Base-by-base conservation (phyloP, 2,888 invertebrate genomes). In the Hirudinaria manillensis region DNA sequence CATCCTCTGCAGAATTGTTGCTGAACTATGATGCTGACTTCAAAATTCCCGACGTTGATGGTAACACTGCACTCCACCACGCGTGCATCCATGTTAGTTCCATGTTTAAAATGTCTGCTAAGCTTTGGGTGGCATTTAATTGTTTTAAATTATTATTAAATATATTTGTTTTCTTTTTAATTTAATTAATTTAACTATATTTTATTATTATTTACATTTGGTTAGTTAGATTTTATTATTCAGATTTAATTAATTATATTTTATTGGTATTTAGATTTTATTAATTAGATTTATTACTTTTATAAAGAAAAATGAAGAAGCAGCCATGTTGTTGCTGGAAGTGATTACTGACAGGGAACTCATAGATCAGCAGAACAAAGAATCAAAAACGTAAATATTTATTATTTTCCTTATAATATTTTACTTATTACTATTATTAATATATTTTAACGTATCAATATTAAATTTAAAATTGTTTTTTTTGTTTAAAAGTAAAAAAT, bases 51-150 rank as follows among this genome's bases (percentile, higher is more conserved):
- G 89, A 90, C 81, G 85, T 86, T 27, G 85, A 87, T 66, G 87
- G 87, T 78, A 89, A 89, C 80, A 89, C 89, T n/a, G 88, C 89
- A 36, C 83, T 90, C 78, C 90, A 90, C 81, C 87, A 88, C 81
- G 89, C 89, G 38, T 90, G 89, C 82, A 84, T 88, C 78, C 86
- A 87, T 81, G 87, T 85, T 80, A 81, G 84, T 56, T 56, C 32
- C 32, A 21, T 56, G 29, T 38, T 29, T 29, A 75, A 29, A 13
- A n/a, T n/a, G n/a, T n/a, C n/a, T n/a, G n/a, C n/a, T n/a, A n/a
- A 29, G 16, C 66, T 65, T 51, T 24, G n/a, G 13, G 21, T 56
- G 27, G 4, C 72, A 56, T 56, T 32, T 19, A 38, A 38, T 45
- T 70, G 38, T 24, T 32, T 21, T 70, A 38, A 45, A n/a, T 6